phyloP scores from a whole-genome alignment of 2,888 invertebrate genomes.

The Diogma glabrata region DNA sequence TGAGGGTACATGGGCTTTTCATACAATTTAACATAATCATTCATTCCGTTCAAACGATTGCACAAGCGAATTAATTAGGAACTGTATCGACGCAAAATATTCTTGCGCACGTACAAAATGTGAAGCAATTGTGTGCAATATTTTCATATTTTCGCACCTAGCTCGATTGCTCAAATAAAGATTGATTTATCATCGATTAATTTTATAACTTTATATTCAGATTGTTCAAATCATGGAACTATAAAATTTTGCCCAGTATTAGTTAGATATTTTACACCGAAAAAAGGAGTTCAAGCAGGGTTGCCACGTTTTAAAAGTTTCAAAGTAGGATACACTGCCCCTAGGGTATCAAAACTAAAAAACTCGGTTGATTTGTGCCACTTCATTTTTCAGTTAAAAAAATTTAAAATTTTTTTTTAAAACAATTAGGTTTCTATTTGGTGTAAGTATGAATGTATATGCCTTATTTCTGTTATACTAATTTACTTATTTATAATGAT shows the following conservation, averaged over 20 bases:
- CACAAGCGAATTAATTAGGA: constrained; percentile 12
- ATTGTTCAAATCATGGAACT: constrained; percentile 18
- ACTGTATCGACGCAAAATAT: too few relatives aligned
- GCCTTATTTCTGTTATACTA: too few relatives aligned
- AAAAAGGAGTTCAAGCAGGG: constrained; percentile 14
- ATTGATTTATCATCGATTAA: background rate
- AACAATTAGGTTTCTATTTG: too few relatives aligned
- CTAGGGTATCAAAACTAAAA: too few relatives aligned
- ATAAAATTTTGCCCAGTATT: constrained; percentile 2
- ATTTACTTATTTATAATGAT: too few relatives aligned
- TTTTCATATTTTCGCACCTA: constrained; percentile 10
- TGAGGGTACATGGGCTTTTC: constrained; percentile 14
- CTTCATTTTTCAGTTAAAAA: too few relatives aligned
- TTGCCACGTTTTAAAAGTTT: too few relatives aligned
- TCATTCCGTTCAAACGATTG: constrained; percentile 13
- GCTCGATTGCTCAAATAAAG: background rate
- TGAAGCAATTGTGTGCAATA: constrained; percentile 14
- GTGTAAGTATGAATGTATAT: too few relatives aligned
- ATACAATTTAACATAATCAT: constrained; percentile 7
- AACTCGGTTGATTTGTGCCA: too few relatives aligned
- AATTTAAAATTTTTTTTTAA: too few relatives aligned
- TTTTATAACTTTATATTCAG: constrained; percentile 14
- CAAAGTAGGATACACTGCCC: too few relatives aligned
- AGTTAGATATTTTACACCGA: constrained; percentile 16
- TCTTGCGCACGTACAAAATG: constrained; percentile 16